Evolutionary conservation across 2,888 invertebrate genomes (phyloP).

Genomic region (Lydus trimaculatus): DNA sequence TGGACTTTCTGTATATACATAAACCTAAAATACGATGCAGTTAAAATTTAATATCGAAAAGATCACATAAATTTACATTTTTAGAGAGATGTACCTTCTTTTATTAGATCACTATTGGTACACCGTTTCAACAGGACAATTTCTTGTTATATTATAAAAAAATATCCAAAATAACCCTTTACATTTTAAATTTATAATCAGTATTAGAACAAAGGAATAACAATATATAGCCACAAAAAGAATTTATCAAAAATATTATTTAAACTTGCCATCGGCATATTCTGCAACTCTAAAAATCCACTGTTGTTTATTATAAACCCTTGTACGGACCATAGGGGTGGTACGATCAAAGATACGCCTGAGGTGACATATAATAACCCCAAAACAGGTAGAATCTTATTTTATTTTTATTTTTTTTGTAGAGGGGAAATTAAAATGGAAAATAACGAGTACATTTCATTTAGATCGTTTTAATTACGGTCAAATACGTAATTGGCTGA

Average conservation of each 20-base stretch:
- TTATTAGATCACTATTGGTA: background rate
- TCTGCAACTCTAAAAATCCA: constrained; percentile 18
- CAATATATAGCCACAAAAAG: constrained; percentile 11
- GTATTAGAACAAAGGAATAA: background rate
- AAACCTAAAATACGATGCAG: constrained; percentile 33
- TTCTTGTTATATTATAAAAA: background rate
- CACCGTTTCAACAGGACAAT: background rate
- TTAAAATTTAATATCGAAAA: constrained; percentile 35
- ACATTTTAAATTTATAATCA: constrained; percentile 4
- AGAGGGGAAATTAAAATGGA: background rate
- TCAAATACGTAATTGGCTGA: background rate
- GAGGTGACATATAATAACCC: constrained; percentile 29
- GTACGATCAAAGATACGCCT: constrained; percentile 31
- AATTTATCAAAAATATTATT: constrained; percentile 33
- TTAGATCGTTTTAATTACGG: background rate
- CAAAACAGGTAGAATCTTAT: constrained; percentile 16
- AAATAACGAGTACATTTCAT: background rate
- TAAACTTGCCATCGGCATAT: constrained; percentile 27
- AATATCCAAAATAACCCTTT: background rate
- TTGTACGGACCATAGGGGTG: constrained; percentile 22
- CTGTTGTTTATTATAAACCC: constrained; percentile 27
- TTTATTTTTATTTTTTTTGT: background rate
- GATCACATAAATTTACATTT: constrained; percentile 35
- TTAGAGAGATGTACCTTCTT: constrained; percentile 23
- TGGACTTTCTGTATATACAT: constrained; percentile 27